Percentiles rank a stretch among this genome's conserved stretches.
phyloP scores from a whole-genome alignment of 2,797 vertebrate genomes.

The Serranus cabrilla region DNA sequence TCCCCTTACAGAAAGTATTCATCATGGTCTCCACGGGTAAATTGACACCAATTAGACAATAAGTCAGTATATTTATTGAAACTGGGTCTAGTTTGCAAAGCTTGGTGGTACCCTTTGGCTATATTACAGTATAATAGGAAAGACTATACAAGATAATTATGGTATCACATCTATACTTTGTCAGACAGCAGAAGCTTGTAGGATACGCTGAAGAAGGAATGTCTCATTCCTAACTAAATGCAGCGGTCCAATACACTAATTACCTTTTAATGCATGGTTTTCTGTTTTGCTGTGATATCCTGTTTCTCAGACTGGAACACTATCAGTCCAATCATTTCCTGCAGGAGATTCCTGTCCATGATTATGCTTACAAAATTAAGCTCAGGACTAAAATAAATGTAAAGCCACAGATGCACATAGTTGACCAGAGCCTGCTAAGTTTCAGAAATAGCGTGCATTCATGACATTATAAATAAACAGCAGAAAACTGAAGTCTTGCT shows the following conservation, averaged over 20 bases:
- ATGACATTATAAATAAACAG: slow-evolving; percentile 9
- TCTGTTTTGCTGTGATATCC: slow-evolving; percentile 28
- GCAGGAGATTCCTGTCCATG: background rate
- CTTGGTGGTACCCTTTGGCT: background rate
- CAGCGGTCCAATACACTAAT: background rate
- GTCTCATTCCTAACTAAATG: slow-evolving; percentile 30
- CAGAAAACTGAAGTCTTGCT: slow-evolving; percentile 4
- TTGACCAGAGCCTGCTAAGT: slow-evolving; percentile 18
- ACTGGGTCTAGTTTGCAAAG: background rate
- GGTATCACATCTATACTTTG: background rate
- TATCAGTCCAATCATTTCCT: slow-evolving; percentile 4
- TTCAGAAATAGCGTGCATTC: background rate
- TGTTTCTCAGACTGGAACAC: slow-evolving; percentile 11
- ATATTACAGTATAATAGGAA: background rate
- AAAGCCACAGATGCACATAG: slow-evolving; percentile 10
- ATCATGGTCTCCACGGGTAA: background rate
- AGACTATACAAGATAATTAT: slow-evolving; percentile 20
- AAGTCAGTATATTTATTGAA: slow-evolving; percentile 7
- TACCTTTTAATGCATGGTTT: slow-evolving; percentile 26
- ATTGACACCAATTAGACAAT: slow-evolving; percentile 27
- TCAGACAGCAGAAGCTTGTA: background rate
- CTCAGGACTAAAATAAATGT: slow-evolving; percentile 1
- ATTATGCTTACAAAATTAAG: slow-evolving; percentile 23
- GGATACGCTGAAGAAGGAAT: slow-evolving; percentile 14
- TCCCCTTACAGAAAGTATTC: too few relatives aligned